Base-by-base conservation (phyloP, 2,797 vertebrate genomes). In the Dryobates pubescens region DNA sequence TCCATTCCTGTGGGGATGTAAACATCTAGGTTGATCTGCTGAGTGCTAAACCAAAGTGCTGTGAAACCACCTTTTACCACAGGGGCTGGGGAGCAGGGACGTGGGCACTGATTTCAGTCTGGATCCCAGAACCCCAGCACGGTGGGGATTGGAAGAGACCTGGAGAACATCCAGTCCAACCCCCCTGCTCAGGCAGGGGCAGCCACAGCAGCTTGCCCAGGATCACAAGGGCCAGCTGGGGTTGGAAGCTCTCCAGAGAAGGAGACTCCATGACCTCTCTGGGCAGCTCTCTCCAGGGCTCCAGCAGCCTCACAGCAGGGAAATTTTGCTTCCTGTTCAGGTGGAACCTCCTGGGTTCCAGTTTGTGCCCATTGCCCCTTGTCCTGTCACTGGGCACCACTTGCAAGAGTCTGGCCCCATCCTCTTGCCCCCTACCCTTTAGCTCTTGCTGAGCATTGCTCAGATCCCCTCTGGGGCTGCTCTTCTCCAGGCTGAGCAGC, bases 31-130 rank as follows among this genome's bases (percentile, higher is more conserved):
- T 74, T 18, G 1, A 6, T 4, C 34, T 64, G 76, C 27, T 5
- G 38, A 10, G 32, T 2, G 56, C 22, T 63, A 17, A 70, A 22
- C 9, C 7, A 1, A 11, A 45, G 19, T 51, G 49, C 22, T 51
- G 49, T 51, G 49, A 51, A 51, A 34, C 38, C 43, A 24, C 17
- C 53, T 67, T 17, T 17, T 27, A 1, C 10, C 17, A 0, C 1
- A 4, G 3, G 27, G n/a, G 14, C 15, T 74, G 61, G 27, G 24
- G 14, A 38, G 6, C 0, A 17, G 61, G 29, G 16, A 8, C 34
- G 17, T 2, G 10, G 47, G 3, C 16, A 20, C 5, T 9, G 6
- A 3, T 24, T 10, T 19, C 2, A 27, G n/a, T 41, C 62, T 47
- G 38, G 59, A 2, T 20, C 27, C 8, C 36, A 13, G 15, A 41